These are phyloP conservation scores for Antigone vipio DNA, from an alignment of 2,113 vertebrate genomes.

Conservation along the genomic window DNA sequence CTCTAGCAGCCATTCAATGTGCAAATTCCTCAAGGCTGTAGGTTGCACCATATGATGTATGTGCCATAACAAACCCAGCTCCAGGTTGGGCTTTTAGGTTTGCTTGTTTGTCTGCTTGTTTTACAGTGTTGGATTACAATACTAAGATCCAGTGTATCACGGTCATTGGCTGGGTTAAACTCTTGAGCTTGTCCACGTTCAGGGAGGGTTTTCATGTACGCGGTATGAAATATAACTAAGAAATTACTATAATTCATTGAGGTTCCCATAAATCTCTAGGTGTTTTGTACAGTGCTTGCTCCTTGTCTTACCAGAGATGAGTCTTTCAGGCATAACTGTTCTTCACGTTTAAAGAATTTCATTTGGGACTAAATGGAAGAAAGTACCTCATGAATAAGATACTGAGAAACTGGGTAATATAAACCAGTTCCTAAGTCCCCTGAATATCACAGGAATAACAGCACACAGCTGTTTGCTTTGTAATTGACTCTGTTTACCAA, in stretches of 20 bases:
- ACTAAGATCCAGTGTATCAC: not conserved
- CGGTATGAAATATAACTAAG: not conserved
- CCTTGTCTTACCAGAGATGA: not conserved
- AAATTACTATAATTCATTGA: not conserved
- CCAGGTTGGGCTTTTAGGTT: not conserved
- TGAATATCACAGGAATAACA: not conserved
- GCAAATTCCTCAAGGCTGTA: not conserved
- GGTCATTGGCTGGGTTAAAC: not conserved
- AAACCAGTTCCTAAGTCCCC: not conserved
- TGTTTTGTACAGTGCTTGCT: not conserved
- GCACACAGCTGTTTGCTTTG: not conserved
- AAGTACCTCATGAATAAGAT: not conserved
- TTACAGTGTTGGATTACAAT: not conserved
- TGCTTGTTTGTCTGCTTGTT: not conserved
- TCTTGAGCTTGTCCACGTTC: not conserved
- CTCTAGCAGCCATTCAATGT: not conserved
- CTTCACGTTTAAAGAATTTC: not conserved
- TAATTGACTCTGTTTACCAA: not conserved
- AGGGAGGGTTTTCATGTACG: not conserved
- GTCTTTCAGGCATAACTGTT: not conserved
- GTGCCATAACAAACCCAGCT: not conserved
- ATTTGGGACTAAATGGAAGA: not conserved
- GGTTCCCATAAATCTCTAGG: not conserved
- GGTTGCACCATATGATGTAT: not conserved
- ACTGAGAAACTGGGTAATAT: not conserved